Percentiles rank a stretch among this genome's conserved stretches.
Conservation (phyloP, 2,888 invertebrate species). For the Chaetogeoica ovagalla region DNA sequence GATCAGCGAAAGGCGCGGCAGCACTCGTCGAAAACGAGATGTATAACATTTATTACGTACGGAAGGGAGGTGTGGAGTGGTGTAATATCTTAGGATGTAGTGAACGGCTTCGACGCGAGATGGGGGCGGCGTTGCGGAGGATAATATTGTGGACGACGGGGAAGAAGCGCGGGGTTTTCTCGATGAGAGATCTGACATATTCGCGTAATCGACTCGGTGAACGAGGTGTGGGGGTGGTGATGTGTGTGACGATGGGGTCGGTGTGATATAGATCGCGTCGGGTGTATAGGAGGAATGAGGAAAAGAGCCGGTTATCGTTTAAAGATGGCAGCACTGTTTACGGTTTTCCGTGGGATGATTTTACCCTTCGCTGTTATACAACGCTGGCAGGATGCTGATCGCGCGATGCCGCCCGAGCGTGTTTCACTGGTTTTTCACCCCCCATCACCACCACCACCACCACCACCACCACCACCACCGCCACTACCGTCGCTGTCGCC, state of each 20-base stretch:
- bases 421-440: not conserved
- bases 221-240: no score
- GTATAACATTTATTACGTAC: not conserved
- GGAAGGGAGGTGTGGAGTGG: not conserved
- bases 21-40: not conserved
- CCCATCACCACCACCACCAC: no score
- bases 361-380: conserved; percentile 22
- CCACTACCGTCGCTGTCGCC: not conserved
- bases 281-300: not conserved
- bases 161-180: not conserved
- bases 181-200: conserved; percentile 20
- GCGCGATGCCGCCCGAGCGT: no score
- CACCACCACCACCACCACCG: no score
- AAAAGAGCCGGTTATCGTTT: conserved; percentile 29
- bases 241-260: not conserved
- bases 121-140: no score
- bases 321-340: conserved; percentile 51
- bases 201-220: not conserved
- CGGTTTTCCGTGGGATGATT: conserved; percentile 27
- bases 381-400: conserved; percentile 4
- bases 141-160: not conserved
- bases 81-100: not conserved
- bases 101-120: not conserved
- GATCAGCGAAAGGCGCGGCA: no score
- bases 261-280: not conserved